A percentile compares a stretch with the other conserved stretches of the same genome.
Conservation (phyloP, 2,113 vertebrate species). For the Erinaceus europaeus region DNA sequence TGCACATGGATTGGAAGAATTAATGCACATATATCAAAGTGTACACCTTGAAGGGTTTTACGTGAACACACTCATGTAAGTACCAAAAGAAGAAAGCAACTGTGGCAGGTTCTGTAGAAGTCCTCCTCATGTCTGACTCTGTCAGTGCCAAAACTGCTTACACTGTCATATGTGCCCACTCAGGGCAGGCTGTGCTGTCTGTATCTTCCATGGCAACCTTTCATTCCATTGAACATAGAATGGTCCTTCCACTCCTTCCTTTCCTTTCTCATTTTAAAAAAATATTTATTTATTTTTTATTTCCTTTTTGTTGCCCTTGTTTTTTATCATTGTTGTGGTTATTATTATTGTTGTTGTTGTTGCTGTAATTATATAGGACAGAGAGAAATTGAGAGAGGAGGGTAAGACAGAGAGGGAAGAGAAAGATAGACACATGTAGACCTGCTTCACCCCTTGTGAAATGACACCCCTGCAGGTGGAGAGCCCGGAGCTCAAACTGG, state of each 20-base stretch:
- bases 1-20: background rate
- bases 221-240: background rate
- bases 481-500: too few relatives aligned
- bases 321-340: too few relatives aligned
- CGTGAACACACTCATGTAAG: background rate
- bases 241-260: background rate
- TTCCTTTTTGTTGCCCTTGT: too few relatives aligned
- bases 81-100: background rate
- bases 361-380: too few relatives aligned
- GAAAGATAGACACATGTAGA: too few relatives aligned
- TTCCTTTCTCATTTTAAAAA: too few relatives aligned
- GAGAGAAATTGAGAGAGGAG: too few relatives aligned
- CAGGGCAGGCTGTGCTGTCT: background rate
- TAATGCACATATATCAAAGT: conserved; percentile 11
- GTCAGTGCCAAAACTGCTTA: background rate
- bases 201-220: background rate
- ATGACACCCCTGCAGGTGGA: too few relatives aligned
- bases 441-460: too few relatives aligned
- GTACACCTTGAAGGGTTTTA: background rate
- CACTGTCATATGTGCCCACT: background rate
- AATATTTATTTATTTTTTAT: too few relatives aligned
- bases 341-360: too few relatives aligned
- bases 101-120: background rate
- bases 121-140: background rate
- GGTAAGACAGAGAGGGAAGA: too few relatives aligned